Conservation (phyloP, 2,888 invertebrate species). For the Aphodius granarius region DNA sequence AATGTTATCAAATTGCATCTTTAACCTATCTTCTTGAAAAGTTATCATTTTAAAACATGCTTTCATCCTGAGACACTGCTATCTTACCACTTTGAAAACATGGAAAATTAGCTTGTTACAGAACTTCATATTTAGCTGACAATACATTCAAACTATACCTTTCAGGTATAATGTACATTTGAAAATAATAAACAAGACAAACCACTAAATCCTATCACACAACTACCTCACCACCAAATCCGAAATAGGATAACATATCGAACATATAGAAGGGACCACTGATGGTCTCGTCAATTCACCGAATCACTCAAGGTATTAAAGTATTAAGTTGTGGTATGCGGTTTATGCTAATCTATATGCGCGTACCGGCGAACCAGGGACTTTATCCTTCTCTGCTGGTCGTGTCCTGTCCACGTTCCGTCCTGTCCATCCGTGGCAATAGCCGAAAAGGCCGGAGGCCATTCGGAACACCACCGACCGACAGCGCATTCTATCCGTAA, state of each 20-base stretch:
- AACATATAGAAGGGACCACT: background rate
- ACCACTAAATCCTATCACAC: background rate
- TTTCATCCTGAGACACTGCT: too few relatives aligned
- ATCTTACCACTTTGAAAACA: too few relatives aligned
- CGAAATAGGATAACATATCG: background rate
- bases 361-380: background rate
- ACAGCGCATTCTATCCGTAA: slow-evolving; percentile 38
- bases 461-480: background rate
- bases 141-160: too few relatives aligned
- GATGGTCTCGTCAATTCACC: background rate
- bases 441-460: background rate
- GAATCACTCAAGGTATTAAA: background rate
- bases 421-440: background rate
- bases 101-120: too few relatives aligned
- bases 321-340: background rate
- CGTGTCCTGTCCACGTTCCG: too few relatives aligned
- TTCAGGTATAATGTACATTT: too few relatives aligned
- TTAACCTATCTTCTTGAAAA: too few relatives aligned
- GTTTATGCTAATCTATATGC: background rate
- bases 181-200: background rate
- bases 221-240: background rate
- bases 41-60: too few relatives aligned
- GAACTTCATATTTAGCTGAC: too few relatives aligned
- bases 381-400: background rate
- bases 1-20: too few relatives aligned